Conservation (phyloP, 2,113 vertebrate species). For the Okapia johnstoni region DNA sequence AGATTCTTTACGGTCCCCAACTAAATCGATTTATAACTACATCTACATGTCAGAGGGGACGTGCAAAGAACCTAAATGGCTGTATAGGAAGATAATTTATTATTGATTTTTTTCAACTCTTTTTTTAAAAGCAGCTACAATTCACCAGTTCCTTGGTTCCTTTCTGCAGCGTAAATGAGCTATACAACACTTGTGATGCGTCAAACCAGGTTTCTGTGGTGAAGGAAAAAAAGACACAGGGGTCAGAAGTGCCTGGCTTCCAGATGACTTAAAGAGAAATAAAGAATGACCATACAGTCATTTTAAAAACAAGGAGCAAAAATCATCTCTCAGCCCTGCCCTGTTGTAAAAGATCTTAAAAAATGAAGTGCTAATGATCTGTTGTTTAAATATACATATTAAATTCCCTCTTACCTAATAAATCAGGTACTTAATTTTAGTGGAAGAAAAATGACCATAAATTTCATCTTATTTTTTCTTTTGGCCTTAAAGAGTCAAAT, state of each 20-base stretch:
- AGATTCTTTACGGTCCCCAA: constrained; percentile 64
- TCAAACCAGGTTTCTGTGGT: constrained; percentile 51
- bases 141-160: constrained; percentile 65
- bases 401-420: not conserved
- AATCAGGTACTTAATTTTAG: constrained; percentile 26
- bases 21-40: constrained; percentile 81
- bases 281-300: not conserved
- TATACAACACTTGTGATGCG: constrained; percentile 2
- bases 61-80: constrained; percentile 69
- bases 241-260: constrained; percentile 40
- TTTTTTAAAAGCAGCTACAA: constrained; percentile 77
- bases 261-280: constrained; percentile 43
- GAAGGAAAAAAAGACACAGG: constrained; percentile 47
- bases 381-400: constrained; percentile 22
- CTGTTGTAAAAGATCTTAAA: not conserved
- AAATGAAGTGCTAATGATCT: not conserved
- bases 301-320: not conserved
- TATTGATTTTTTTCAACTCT: constrained; percentile 79
- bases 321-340: not conserved
- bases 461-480: not conserved
- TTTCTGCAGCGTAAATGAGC: constrained; percentile 63
- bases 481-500: not conserved
- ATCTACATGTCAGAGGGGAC: constrained; percentile 76
- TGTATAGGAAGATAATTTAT: constrained; percentile 80
- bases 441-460: not conserved